phyloP scores from a whole-genome alignment of 37 sponge, comb jelly and placozoan genomes.

The Spongia lamella region DNA sequence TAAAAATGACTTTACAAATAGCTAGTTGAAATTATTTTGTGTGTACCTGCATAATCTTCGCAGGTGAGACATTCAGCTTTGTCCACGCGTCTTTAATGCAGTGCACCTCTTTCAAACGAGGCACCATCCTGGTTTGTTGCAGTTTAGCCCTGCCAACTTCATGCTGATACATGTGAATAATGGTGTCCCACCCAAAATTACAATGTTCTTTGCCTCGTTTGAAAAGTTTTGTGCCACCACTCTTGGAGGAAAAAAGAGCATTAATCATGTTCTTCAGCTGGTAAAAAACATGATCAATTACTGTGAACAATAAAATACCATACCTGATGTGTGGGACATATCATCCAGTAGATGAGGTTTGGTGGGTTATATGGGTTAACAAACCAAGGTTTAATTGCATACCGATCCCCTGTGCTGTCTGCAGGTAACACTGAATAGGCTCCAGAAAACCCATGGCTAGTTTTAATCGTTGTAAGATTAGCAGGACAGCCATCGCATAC shows the following conservation, averaged over 20 bases:
- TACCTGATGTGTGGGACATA: conserved; percentile 14
- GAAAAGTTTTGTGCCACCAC: neutral
- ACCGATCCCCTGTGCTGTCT: neutral
- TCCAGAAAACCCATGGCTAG: no score
- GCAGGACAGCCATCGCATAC: no score
- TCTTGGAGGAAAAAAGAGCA: neutral
- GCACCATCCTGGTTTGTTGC: neutral
- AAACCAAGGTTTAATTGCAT: neutral
- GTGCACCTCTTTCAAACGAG: neutral
- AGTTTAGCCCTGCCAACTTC: no score
- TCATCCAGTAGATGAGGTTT: neutral
- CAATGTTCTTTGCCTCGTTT: no score
- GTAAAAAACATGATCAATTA: neutral
- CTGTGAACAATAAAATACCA: neutral
- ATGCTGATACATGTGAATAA: no score
- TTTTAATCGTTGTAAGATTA: no score
- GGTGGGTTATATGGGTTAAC: neutral
- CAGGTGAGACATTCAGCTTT: conserved; percentile 15
- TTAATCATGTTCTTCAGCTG: conserved; percentile 28
- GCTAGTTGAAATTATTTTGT: neutral
- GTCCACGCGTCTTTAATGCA: conserved; percentile 17
- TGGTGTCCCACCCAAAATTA: conserved; percentile 3
- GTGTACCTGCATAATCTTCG: conserved; percentile 17
- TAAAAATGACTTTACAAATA: neutral
- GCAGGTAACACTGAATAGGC: neutral